These are phyloP conservation scores for Sebastes elongatus DNA, from an alignment of 2,797 vertebrate species.

Conservation along the genomic window DNA sequence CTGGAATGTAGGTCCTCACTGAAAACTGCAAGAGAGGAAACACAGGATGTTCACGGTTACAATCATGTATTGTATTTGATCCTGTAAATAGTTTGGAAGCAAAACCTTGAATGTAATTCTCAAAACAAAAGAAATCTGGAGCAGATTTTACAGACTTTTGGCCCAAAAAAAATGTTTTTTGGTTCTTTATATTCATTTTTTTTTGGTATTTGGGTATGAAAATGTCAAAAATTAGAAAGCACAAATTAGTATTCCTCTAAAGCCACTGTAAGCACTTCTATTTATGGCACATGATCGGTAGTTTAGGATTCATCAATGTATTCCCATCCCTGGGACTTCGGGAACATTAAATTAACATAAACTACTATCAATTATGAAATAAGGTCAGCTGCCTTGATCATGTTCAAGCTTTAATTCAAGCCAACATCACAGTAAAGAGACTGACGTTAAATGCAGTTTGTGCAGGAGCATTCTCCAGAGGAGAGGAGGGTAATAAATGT, in stretches of 20 bases:
- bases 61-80: not conserved
- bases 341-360: constrained; percentile 62
- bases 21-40: constrained; percentile 87
- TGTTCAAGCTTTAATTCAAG: constrained; percentile 47
- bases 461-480: constrained; percentile 41
- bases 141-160: not conserved
- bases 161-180: not conserved
- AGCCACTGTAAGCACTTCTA: not conserved
- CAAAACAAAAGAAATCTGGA: not conserved
- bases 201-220: not conserved
- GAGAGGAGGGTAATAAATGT: constrained; percentile 53
- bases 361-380: constrained; percentile 63
- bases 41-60: constrained; percentile 21
- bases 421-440: constrained; percentile 46
- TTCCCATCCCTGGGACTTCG: constrained; percentile 40
- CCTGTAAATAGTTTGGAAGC: not conserved
- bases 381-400: constrained; percentile 55
- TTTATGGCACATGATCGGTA: constrained; percentile 15
- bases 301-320: constrained; percentile 41
- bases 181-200: not conserved
- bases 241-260: not conserved
- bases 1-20: constrained; percentile 98
- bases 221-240: not conserved
- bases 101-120: not conserved
- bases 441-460: constrained; percentile 45